Percentiles rank a stretch among this genome's conserved stretches.
Evolutionary conservation across 2,888 invertebrate species (phyloP).

Genomic region (Tenthredo livida): DNA sequence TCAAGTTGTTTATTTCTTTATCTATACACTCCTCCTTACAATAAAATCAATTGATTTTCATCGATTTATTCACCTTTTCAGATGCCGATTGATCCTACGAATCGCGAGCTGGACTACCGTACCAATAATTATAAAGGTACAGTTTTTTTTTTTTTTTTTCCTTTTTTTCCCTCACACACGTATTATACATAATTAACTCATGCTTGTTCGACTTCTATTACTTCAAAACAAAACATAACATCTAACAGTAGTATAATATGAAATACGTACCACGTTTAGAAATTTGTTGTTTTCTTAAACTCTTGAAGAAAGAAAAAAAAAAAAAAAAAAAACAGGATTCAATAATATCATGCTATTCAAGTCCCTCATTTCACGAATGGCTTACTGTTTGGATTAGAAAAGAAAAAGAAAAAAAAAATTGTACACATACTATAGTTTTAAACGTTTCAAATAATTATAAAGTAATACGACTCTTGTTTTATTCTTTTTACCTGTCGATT

Average conservation of each 20-base stretch:
- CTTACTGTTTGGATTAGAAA: neutral
- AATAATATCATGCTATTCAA: neutral
- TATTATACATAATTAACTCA: neutral
- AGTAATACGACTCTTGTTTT: neutral
- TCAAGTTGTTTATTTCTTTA: neutral
- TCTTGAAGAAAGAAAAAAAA: neutral
- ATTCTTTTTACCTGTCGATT: neutral
- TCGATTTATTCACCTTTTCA: conserved; percentile 47
- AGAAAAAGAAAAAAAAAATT: neutral
- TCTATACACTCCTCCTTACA: neutral
- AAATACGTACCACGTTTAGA: neutral
- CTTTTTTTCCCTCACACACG: neutral
- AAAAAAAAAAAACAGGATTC: neutral
- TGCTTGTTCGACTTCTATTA: neutral
- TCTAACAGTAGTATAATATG: neutral
- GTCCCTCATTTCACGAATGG: neutral
- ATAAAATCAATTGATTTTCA: conserved; percentile 3
- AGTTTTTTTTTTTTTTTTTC: neutral
- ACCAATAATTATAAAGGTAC: conserved; percentile 59
- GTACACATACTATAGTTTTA: neutral
- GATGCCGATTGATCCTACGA: conserved; percentile 54
- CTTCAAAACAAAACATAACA: neutral
- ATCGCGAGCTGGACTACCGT: conserved; percentile 59
- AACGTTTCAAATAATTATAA: neutral
- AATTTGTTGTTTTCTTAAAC: neutral